Conservation (phyloP, 23 tunicate species). For the Clavelina lepadiformis region DNA sequence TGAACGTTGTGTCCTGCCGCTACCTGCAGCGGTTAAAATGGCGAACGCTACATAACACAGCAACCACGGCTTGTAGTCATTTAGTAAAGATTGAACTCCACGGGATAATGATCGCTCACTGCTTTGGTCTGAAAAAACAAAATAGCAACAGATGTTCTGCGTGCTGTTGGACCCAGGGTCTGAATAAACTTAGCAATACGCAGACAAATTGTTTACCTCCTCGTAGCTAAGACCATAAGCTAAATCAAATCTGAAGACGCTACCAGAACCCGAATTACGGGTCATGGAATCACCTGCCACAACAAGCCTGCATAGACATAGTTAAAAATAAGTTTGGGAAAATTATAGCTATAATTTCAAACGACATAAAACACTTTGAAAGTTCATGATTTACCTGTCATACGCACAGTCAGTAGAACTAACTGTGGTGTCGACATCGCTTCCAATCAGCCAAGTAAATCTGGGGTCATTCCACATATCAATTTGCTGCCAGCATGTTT, state of each 20-base stretch:
- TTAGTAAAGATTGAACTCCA: conserved; percentile 53
- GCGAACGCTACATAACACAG: no score
- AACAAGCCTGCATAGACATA: conserved; percentile 22
- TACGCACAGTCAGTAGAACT: conserved; percentile 54
- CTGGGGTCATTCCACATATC: conserved; percentile 15
- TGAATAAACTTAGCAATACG: no score
- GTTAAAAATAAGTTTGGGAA: no score
- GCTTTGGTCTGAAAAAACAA: conserved; percentile 48
- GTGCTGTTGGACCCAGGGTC: no score
- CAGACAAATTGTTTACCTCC: no score
- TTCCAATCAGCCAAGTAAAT: conserved; percentile 45
- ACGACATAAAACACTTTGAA: no score
- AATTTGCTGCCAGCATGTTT: conserved; percentile 32
- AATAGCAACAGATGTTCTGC: no score
- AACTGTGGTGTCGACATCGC: conserved; percentile 51
- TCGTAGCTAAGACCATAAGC: conserved; percentile 10
- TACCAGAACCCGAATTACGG: not conserved
- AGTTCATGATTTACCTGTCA: conserved; percentile 44
- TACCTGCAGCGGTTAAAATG: no score
- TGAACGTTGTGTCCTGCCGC: no score
- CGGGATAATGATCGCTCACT: conserved; percentile 93
- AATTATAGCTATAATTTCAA: no score
- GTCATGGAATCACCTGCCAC: conserved; percentile 27
- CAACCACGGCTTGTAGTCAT: no score
- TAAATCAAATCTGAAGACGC: conserved; percentile 34